phyloP scores from a whole-genome alignment of 2,888 invertebrate genomes.

The Acanthococcus lagerstroemiae region DNA sequence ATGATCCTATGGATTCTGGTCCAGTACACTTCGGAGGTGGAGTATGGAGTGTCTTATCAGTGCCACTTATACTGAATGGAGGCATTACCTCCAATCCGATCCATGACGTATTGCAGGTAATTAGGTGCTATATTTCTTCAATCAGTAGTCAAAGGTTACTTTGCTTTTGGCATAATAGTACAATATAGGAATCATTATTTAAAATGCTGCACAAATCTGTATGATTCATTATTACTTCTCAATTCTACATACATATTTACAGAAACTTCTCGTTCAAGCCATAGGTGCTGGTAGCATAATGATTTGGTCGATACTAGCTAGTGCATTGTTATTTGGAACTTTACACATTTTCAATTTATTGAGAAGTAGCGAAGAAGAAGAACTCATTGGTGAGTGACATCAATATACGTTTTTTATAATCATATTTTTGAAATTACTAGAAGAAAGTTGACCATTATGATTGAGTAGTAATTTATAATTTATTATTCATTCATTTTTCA shows the following conservation, averaged over 20 bases:
- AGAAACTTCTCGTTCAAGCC: conserved; percentile 37
- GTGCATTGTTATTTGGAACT: conserved; percentile 42
- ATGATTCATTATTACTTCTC: neutral
- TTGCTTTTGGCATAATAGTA: no score
- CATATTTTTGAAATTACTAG: neutral
- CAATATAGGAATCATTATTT: neutral
- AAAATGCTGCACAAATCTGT: neutral
- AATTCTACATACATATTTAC: neutral
- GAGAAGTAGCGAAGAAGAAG: conserved; percentile 38
- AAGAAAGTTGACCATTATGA: neutral
- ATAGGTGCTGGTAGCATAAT: conserved; percentile 43
- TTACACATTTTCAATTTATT: conserved; percentile 40
- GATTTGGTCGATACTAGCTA: conserved; percentile 42
- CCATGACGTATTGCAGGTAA: neutral
- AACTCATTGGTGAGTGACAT: conserved; percentile 37
- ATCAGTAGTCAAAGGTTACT: neutral
- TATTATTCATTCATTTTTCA: conserved; percentile 32
- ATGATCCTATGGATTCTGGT: conserved; percentile 47
- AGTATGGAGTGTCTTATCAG: conserved; percentile 43
- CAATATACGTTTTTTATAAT: neutral
- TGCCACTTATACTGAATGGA: conserved; percentile 41
- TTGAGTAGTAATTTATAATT: no score
- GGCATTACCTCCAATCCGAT: conserved; percentile 40
- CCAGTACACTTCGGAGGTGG: conserved; percentile 47
- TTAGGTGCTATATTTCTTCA: neutral